These are phyloP conservation scores for Zygaena filipendulae DNA, from an alignment of 2,888 invertebrate species.

Conservation along the genomic window DNA sequence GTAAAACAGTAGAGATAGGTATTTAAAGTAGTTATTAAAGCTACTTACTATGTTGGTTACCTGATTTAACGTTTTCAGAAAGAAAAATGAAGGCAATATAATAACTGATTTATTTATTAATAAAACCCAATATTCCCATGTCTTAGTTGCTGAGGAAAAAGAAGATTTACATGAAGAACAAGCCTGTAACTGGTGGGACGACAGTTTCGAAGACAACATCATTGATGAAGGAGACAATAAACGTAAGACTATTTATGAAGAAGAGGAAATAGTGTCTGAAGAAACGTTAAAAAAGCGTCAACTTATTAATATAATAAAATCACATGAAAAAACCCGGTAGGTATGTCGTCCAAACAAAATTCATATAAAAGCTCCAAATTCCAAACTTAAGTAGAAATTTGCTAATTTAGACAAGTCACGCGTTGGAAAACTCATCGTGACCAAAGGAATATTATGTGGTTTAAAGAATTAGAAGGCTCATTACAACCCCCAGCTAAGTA, in stretches of 20 bases:
- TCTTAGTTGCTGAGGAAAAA: conserved; percentile 4
- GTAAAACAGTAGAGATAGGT: conserved; percentile 13
- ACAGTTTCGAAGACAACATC: conserved; percentile 13
- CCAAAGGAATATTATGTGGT: conserved; percentile 31
- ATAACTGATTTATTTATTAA: too few relatives aligned
- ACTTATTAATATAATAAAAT: conserved; percentile 31
- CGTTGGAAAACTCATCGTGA: conserved; percentile 15
- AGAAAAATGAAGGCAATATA: too few relatives aligned
- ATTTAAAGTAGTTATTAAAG: background rate
- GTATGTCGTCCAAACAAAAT: background rate
- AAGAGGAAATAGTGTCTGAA: conserved; percentile 25
- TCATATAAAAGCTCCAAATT: background rate
- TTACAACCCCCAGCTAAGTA: conserved; percentile 24
- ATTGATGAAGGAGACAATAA: conserved; percentile 9
- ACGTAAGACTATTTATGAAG: conserved; percentile 14
- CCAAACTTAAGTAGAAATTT: background rate
- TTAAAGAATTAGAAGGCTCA: conserved; percentile 31
- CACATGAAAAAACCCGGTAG: conserved; percentile 43
- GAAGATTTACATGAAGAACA: conserved; percentile 4
- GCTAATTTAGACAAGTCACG: conserved; percentile 28
- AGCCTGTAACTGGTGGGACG: conserved; percentile 26
- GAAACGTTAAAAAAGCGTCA: conserved; percentile 23
- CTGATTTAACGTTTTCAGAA: too few relatives aligned
- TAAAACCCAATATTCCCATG: too few relatives aligned
- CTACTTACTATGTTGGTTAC: too few relatives aligned